A percentile compares a stretch with the other conserved stretches of the same genome.
Evolutionary conservation across 2,113 vertebrate genomes (phyloP).

Genomic region (Emberiza fucata): DNA sequence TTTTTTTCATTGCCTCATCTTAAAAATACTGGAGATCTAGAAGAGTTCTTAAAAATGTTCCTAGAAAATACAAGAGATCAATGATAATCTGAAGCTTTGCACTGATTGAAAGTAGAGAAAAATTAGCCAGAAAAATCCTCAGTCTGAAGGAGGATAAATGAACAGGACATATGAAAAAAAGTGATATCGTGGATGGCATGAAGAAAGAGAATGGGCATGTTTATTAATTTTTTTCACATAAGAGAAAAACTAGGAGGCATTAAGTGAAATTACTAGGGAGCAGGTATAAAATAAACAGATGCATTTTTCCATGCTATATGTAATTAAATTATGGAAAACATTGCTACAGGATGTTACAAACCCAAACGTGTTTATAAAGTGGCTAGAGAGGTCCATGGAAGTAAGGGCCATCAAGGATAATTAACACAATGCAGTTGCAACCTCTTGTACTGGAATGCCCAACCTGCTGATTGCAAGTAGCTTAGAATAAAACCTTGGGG

Average conservation of each 20-base stretch:
- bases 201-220: neutral
- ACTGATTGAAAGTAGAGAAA: neutral
- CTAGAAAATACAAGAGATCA: neutral
- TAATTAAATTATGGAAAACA: neutral
- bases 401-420: neutral
- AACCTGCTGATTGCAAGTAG: neutral
- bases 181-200: neutral
- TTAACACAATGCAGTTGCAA: neutral
- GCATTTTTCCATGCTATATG: fast-evolving
- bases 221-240: neutral
- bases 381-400: neutral
- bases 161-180: neutral
- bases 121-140: neutral
- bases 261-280: neutral
- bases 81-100: neutral
- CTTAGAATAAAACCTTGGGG: neutral
- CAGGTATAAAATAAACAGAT: neutral
- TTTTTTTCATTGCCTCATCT: neutral
- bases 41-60: neutral
- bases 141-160: neutral
- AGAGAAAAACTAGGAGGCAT: neutral
- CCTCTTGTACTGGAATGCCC: neutral
- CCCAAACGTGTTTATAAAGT: neutral
- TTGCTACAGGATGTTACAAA: neutral
- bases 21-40: neutral